Conservation (phyloP, 2,888 invertebrate genomes). For the Xestia xanthographa region DNA sequence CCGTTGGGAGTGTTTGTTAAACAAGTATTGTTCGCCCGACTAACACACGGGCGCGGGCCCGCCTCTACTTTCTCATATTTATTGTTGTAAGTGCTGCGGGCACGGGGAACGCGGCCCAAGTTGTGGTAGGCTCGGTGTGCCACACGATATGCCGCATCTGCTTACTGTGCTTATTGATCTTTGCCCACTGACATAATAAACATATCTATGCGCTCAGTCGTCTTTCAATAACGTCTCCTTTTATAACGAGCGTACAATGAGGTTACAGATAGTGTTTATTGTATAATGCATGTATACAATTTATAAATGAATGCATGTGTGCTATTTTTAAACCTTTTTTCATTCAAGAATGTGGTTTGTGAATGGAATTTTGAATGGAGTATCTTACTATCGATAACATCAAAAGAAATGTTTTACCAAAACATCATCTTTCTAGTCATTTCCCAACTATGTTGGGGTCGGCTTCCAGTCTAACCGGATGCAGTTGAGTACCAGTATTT, state of each 20-base stretch:
- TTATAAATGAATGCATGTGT: slow-evolving; percentile 50
- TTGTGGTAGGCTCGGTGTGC: slow-evolving; percentile 56
- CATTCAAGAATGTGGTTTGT: slow-evolving; percentile 23
- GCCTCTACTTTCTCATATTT: slow-evolving; percentile 56
- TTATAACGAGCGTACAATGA: slow-evolving; percentile 62
- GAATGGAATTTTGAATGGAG: slow-evolving; percentile 2
- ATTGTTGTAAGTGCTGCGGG: slow-evolving; percentile 49
- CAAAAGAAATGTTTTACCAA: background rate
- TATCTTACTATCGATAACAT: slow-evolving; percentile 8
- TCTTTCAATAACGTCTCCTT: slow-evolving; percentile 59
- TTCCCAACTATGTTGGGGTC: too few species aligned
- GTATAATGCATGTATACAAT: slow-evolving; percentile 47
- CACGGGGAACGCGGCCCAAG: slow-evolving; percentile 10
- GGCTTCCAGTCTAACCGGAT: background rate
- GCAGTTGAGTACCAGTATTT: background rate
- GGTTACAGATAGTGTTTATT: slow-evolving; percentile 57
- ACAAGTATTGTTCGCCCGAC: slow-evolving; percentile 72
- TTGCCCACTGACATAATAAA: slow-evolving; percentile 58
- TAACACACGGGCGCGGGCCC: slow-evolving; percentile 48
- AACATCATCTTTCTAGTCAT: too few species aligned
- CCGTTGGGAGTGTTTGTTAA: slow-evolving; percentile 76
- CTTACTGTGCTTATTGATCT: slow-evolving; percentile 57
- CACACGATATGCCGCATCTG: slow-evolving; percentile 50
- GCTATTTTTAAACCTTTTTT: slow-evolving; percentile 54
- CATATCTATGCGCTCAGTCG: slow-evolving; percentile 46